These are phyloP conservation scores for Cotesia chilonis DNA, from an alignment of 1,140 invertebrate genomes.

Conservation along the genomic window DNA sequence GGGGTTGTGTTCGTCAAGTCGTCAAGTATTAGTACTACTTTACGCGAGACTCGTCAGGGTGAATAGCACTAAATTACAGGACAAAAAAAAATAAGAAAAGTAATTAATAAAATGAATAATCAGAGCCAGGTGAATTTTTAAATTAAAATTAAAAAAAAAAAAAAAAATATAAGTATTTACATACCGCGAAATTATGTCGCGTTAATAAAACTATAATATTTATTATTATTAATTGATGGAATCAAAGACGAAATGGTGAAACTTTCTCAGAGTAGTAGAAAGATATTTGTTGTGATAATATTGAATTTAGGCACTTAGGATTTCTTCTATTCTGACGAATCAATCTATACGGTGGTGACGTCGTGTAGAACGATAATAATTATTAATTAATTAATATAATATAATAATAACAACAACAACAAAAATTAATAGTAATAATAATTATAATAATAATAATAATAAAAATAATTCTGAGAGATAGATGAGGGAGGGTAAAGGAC, in stretches of 20 bases:
- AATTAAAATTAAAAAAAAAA: conserved; percentile 20
- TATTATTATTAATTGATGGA: conserved; percentile 58
- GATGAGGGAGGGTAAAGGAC: conserved; percentile 26
- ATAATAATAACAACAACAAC: conserved; percentile 15
- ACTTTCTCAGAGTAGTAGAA: conserved; percentile 47
- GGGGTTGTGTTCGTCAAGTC: conserved; percentile 30
- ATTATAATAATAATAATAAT: not conserved
- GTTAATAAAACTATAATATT: conserved; percentile 25
- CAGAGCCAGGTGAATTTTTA: conserved; percentile 23
- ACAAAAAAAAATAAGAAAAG: not conserved
- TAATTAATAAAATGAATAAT: conserved; percentile 10
- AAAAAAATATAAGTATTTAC: conserved; percentile 31
- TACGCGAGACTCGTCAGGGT: conserved; percentile 25
- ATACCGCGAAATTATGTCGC: conserved; percentile 5
- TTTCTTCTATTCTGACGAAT: conserved; percentile 32
- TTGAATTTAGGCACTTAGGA: conserved; percentile 52
- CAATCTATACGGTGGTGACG: conserved; percentile 31
- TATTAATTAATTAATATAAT: not conserved
- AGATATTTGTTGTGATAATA: conserved; percentile 64
- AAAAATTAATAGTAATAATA: not conserved
- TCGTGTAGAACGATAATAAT: conserved; percentile 30
- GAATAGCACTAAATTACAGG: conserved; percentile 10
- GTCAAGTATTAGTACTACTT: conserved; percentile 16
- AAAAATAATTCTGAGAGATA: conserved; percentile 7
- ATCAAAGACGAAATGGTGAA: conserved; percentile 54